A percentile compares a stretch with the other conserved stretches of the same genome.
These are phyloP conservation scores for Nyctibius bracteatus DNA, from an alignment of 2,113 vertebrate species.

Conservation along the genomic window DNA sequence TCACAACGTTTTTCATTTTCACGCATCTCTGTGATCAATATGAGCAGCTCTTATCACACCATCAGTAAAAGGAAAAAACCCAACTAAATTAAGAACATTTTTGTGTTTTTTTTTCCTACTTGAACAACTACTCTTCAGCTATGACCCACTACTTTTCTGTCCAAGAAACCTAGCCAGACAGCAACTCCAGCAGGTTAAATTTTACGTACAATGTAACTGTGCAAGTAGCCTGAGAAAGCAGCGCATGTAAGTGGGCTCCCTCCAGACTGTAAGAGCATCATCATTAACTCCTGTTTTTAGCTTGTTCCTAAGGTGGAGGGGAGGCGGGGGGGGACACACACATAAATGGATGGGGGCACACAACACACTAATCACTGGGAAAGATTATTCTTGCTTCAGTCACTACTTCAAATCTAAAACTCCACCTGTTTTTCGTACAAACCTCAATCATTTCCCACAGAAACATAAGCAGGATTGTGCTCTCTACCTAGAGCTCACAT, in stretches of 20 bases:
- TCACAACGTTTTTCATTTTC: neutral
- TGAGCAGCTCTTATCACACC: neutral
- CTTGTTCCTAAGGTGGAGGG: neutral
- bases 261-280: neutral
- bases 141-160: neutral
- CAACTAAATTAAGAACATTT: neutral
- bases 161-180: neutral
- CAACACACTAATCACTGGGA: neutral
- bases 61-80: neutral
- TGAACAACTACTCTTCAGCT: neutral
- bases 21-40: neutral
- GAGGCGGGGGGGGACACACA: too few relatives aligned
- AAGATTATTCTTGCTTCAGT: neutral
- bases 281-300: neutral
- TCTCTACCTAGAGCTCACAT: neutral
- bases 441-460: neutral
- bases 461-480: neutral
- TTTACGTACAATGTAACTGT: neutral
- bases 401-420: neutral
- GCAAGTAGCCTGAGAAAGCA: neutral
- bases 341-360: neutral
- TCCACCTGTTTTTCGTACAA: neutral
- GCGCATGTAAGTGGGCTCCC: neutral
- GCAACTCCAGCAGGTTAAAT: neutral
- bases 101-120: neutral